These are phyloP conservation scores for Stomatorhinus ivindoensis DNA, from an alignment of 2,113 vertebrate species.

Conservation along the genomic window DNA sequence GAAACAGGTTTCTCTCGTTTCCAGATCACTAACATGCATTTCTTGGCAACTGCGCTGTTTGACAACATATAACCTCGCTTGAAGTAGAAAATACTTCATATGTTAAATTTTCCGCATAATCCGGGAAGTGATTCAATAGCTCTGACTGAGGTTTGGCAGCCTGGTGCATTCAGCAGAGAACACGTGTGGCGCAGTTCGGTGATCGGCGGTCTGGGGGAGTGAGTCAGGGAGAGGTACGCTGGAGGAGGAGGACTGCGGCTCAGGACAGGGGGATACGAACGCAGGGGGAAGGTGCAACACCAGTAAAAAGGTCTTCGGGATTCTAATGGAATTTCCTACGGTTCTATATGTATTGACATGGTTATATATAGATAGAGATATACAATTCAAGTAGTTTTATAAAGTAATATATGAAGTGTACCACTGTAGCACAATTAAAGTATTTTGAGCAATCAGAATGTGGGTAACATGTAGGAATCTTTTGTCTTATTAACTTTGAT, in stretches of 20 bases:
- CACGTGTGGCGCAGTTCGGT: background rate
- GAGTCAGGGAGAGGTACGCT: background rate
- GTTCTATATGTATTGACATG: background rate
- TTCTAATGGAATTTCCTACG: background rate
- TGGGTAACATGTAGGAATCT: background rate
- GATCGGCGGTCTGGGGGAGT: background rate
- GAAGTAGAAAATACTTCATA: background rate
- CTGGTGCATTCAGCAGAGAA: background rate
- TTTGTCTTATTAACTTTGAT: background rate
- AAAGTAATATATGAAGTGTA: background rate
- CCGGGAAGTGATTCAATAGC: background rate
- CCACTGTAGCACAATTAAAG: background rate
- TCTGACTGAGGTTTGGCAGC: background rate
- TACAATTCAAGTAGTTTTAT: background rate
- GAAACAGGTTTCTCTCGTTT: background rate
- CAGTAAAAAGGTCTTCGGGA: background rate
- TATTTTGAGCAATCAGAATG: background rate
- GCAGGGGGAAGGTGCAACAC: background rate
- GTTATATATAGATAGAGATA: background rate
- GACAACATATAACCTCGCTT: background rate
- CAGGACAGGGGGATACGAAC: background rate
- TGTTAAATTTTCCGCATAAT: constrained; percentile 1
- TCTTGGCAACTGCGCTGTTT: background rate
- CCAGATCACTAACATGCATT: background rate
- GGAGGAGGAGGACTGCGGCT: background rate